A percentile compares a stretch with the other conserved stretches of the same genome.
These are phyloP conservation scores for Nomada ruficornis DNA, from an alignment of 2,888 invertebrate genomes.

Conservation along the genomic window DNA sequence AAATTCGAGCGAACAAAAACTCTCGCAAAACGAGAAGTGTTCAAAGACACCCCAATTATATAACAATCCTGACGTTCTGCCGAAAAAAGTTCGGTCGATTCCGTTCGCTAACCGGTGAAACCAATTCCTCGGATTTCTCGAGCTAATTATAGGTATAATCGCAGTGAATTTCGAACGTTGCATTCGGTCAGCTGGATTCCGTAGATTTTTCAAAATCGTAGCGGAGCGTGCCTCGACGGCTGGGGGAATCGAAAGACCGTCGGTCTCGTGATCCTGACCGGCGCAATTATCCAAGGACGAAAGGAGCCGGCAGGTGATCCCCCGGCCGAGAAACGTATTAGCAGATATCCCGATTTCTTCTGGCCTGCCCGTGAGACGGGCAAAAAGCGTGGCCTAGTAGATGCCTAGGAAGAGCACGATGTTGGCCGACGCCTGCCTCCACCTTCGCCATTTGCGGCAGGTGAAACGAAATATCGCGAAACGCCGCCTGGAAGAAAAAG, in stretches of 20 bases:
- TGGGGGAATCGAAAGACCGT: slow-evolving; percentile 31
- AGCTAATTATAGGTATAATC: slow-evolving; percentile 55
- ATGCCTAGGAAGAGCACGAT: slow-evolving; percentile 76
- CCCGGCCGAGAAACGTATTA: slow-evolving; percentile 76
- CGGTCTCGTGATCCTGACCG: slow-evolving; percentile 60
- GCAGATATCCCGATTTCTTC: slow-evolving; percentile 78
- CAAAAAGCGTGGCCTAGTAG: slow-evolving; percentile 79
- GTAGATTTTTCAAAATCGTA: slow-evolving; percentile 59
- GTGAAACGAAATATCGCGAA: slow-evolving; percentile 79
- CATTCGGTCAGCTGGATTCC: slow-evolving; percentile 31
- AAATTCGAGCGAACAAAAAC: too few relatives aligned
- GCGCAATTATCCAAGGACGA: slow-evolving; percentile 81
- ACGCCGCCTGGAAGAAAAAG: slow-evolving; percentile 67
- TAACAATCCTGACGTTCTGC: background rate
- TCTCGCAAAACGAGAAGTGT: too few relatives aligned
- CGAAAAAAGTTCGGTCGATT: background rate
- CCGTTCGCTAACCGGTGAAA: background rate
- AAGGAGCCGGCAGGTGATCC: slow-evolving; percentile 80
- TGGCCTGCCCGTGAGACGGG: slow-evolving; percentile 70
- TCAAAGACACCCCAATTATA: background rate
- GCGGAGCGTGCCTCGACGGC: slow-evolving; percentile 35
- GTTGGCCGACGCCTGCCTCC: slow-evolving; percentile 65
- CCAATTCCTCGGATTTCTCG: slow-evolving; percentile 15
- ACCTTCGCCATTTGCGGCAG: slow-evolving; percentile 78
- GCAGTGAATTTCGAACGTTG: slow-evolving; percentile 24